A percentile compares a stretch with the other conserved stretches of the same genome.
phyloP scores from a whole-genome alignment of 2,888 invertebrate species.

The Isotomurus palustris region DNA sequence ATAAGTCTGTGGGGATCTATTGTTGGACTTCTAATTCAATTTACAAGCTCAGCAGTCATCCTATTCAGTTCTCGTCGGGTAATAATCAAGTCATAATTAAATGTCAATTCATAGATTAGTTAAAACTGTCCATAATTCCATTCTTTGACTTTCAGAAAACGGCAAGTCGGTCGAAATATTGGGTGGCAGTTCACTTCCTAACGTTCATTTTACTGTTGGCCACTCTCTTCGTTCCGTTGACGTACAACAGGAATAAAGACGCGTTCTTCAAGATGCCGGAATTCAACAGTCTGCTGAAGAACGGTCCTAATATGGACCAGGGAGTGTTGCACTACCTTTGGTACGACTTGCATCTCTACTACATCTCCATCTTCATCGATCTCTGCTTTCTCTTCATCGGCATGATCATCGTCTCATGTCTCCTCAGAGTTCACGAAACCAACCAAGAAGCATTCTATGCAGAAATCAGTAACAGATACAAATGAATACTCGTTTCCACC shows the following conservation, averaged over 20 bases:
- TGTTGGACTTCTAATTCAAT: conserved; percentile 14
- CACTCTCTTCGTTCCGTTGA: conserved; percentile 9
- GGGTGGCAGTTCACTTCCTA: conserved; percentile 23
- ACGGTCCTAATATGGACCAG: background rate
- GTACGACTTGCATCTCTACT: conserved; percentile 20
- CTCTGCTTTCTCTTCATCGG: conserved; percentile 15
- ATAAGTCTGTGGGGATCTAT: conserved; percentile 11
- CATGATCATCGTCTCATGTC: conserved; percentile 27
- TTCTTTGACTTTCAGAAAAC: conserved; percentile 17
- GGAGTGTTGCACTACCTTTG: background rate
- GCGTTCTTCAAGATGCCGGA: conserved; percentile 14
- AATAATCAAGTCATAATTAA: background rate
- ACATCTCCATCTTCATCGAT: conserved; percentile 13
- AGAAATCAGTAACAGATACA: too few species aligned
- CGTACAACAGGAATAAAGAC: conserved; percentile 10
- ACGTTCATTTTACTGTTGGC: conserved; percentile 16
- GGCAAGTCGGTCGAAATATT: conserved; percentile 15
- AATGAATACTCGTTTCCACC: too few species aligned
- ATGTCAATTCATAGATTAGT: too few species aligned
- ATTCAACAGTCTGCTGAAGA: conserved; percentile 8
- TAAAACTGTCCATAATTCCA: too few species aligned
- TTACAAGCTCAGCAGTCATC: conserved; percentile 16
- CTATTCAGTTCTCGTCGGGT: conserved; percentile 20
- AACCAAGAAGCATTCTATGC: too few species aligned
- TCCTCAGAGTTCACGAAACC: conserved; percentile 10